A percentile compares a stretch with the other conserved stretches of the same genome.
Evolutionary conservation across 2,113 vertebrate species (phyloP).

Genomic region (Charina bottae): DNA sequence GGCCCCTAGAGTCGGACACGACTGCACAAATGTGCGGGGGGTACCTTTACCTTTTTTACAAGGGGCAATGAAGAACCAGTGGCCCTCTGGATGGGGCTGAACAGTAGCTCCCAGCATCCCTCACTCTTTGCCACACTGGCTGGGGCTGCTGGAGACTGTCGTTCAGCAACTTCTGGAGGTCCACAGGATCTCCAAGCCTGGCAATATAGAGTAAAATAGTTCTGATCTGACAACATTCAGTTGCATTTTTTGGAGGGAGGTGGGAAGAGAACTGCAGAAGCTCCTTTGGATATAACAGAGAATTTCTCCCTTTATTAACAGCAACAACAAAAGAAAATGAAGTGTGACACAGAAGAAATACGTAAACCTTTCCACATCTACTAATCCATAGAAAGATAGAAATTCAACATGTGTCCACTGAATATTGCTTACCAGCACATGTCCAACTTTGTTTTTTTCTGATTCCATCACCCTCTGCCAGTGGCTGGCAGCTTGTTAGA

Average conservation of each 20-base stretch:
- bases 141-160: not conserved
- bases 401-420: fast-evolving
- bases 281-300: not conserved
- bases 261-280: not conserved
- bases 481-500: not conserved
- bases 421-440: not conserved
- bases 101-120: not conserved
- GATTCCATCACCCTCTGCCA: not conserved
- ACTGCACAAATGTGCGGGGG: too few relatives aligned
- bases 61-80: not conserved
- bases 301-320: not conserved
- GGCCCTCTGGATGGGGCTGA: not conserved
- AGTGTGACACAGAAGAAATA: not conserved
- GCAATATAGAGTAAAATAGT: not conserved
- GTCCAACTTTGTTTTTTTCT: not conserved
- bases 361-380: not conserved
- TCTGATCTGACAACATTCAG: not conserved
- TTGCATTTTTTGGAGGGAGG: not conserved
- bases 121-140: not conserved
- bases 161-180: not conserved
- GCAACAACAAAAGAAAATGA: not conserved
- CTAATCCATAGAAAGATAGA: fast-evolving
- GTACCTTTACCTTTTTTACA: too few relatives aligned
- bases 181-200: not conserved
- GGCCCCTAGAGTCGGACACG: too few relatives aligned